Base-by-base conservation (phyloP, 2,797 vertebrate species). In the Chiloscyllium punctatum region DNA sequence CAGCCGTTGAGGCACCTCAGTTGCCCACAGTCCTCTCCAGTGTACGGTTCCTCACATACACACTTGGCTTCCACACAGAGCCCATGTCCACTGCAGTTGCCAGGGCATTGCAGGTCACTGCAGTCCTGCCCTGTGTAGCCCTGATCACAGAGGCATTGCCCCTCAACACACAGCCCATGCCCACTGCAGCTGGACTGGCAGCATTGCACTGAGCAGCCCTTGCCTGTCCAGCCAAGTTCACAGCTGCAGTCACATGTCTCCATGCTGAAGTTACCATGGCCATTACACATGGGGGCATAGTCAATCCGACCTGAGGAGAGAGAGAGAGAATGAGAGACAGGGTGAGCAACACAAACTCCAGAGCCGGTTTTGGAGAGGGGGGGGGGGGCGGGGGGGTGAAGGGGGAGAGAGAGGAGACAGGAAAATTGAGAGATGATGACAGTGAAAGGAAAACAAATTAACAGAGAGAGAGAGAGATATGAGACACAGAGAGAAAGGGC, bases 41-140 rank as follows among this genome's bases (percentile, higher is more conserved):
- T 96, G 97, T 98, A 99, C 18, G 98, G 98, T 96, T 99, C 99
- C 96, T 99, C 99, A 6, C 99, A 99, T 96, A 99, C 96, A 0
- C 99, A 99, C 96, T 99, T 98, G 0, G 99, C 99, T 0, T 99
- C 99, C 95, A 99, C 98, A 8, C 99, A 99, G 96, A 99, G 97
- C 9, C 99, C 99, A 0, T 97, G 98, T 90, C 98, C 98, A 1
- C 98, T 99, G 96, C 99, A 99, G 97, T 99, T 99, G 0, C 98
- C 96, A 0, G 98, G 98, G 96, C 99, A 99, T 3, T 98, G 98
- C 0, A 98, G 98, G 96, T 99, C 98, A 0, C 99, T 99, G 96
- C 99, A 99, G 97, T 99, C 99, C 4, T 99, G 99, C 0, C 99
- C 99, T 0, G 98, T 98, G 7, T 99, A 99, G 97, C 99, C 99